Evolutionary conservation across 2,113 vertebrate genomes (phyloP).

Genomic region (Oncorhynchus kisutch): DNA sequence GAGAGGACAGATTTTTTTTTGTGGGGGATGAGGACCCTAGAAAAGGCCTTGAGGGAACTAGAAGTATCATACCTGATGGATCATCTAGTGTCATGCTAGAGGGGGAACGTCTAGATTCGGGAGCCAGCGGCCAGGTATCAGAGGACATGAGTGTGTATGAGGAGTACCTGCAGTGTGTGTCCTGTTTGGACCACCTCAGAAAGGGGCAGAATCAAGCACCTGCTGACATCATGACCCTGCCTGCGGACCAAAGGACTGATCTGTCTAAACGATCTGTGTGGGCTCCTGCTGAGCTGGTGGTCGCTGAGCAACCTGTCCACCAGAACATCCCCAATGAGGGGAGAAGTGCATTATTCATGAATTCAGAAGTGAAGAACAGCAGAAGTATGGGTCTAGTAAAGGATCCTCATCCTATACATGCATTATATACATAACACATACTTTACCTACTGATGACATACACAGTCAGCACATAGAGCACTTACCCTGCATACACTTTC

Average conservation of each 20-base stretch:
- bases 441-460: background rate
- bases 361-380: background rate
- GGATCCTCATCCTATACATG: no score
- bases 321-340: background rate
- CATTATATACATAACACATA: background rate
- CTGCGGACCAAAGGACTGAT: no score
- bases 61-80: background rate
- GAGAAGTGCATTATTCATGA: background rate
- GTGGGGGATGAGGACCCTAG: background rate
- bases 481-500: background rate
- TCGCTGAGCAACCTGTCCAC: background rate
- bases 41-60: background rate
- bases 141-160: slow-evolving; percentile 50
- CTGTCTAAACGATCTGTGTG: no score
- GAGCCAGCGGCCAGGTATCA: background rate
- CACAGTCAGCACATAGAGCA: background rate
- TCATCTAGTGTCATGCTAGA: background rate
- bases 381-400: background rate
- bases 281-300: background rate
- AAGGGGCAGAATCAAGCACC: background rate
- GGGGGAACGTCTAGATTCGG: background rate
- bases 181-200: slow-evolving; percentile 35
- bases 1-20: background rate
- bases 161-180: slow-evolving; percentile 62
- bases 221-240: background rate